A percentile compares a stretch with the other conserved stretches of the same genome.
These are phyloP conservation scores for Rhadina sibilatrix DNA, from an alignment of 2,113 vertebrate genomes.

Conservation along the genomic window DNA sequence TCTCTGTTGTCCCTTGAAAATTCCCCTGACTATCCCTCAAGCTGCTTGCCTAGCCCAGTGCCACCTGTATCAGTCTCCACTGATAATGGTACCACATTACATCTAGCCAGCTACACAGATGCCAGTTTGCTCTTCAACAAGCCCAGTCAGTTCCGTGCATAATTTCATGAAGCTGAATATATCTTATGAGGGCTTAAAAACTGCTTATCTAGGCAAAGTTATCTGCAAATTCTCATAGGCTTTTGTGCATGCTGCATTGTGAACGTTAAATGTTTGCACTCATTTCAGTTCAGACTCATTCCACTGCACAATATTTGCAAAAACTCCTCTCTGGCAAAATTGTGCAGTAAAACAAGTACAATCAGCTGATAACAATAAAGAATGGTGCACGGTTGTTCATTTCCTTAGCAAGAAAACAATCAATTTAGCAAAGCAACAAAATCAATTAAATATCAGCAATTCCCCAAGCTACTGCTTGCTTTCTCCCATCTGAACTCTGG, in stretches of 20 bases:
- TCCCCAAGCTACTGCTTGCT: not conserved
- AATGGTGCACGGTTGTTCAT: not conserved
- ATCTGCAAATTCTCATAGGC: not conserved
- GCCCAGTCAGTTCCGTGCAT: not conserved
- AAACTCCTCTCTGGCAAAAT: not conserved
- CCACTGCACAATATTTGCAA: not conserved
- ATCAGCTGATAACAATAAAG: constrained; percentile 44
- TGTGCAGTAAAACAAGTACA: not conserved
- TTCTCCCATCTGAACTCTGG: not conserved
- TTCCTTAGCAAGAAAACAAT: constrained; percentile 54
- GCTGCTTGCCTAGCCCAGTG: not conserved
- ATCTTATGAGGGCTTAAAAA: not conserved
- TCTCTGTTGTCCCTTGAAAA: not conserved
- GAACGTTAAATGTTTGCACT: not conserved
- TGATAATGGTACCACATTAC: not conserved
- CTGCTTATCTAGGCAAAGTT: not conserved
- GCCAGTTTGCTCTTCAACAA: not conserved
- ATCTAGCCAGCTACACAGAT: not conserved
- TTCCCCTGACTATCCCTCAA: not conserved
- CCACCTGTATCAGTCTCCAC: not conserved
- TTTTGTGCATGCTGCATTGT: not conserved
- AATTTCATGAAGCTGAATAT: not conserved
- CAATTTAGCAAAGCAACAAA: constrained; percentile 47
- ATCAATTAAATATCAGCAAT: constrained; percentile 55
- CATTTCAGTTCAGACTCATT: not conserved